phyloP scores from a whole-genome alignment of 2,113 vertebrate genomes.

The Raja brachyura region DNA sequence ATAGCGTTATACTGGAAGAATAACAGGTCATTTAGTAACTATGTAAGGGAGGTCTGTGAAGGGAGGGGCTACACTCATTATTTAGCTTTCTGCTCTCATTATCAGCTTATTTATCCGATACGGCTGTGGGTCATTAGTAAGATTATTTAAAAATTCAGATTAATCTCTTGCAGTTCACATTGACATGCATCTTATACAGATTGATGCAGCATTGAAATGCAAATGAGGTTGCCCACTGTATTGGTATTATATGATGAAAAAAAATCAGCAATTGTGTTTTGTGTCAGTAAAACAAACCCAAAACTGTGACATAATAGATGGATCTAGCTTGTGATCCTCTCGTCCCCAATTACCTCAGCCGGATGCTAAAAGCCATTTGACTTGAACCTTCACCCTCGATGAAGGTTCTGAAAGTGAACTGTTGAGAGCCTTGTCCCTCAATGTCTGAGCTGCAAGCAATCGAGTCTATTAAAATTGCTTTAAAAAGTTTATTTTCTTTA shows the following conservation, averaged over 20 bases:
- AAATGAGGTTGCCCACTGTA: not conserved
- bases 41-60: not conserved
- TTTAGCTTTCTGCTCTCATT: not conserved
- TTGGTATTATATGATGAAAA: not conserved
- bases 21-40: slow-evolving; percentile 28
- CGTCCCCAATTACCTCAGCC: too few species aligned
- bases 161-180: not conserved
- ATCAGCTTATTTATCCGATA: not conserved
- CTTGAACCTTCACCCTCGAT: too few species aligned
- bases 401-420: too few species aligned
- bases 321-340: too few species aligned
- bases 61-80: not conserved
- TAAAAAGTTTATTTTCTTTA: too few species aligned
- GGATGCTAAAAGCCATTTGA: too few species aligned
- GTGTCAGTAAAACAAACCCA: not conserved
- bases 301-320: not conserved
- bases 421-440: too few species aligned
- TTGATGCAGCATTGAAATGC: not conserved
- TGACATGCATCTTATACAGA: not conserved
- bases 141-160: not conserved
- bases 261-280: not conserved
- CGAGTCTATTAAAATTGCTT: too few species aligned
- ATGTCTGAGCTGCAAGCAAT: too few species aligned
- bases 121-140: not conserved
- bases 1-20: not conserved